A percentile compares a stretch with the other conserved stretches of the same genome.
These are phyloP conservation scores for Rhingia campestris DNA, from an alignment of 2,888 invertebrate genomes.

Conservation along the genomic window DNA sequence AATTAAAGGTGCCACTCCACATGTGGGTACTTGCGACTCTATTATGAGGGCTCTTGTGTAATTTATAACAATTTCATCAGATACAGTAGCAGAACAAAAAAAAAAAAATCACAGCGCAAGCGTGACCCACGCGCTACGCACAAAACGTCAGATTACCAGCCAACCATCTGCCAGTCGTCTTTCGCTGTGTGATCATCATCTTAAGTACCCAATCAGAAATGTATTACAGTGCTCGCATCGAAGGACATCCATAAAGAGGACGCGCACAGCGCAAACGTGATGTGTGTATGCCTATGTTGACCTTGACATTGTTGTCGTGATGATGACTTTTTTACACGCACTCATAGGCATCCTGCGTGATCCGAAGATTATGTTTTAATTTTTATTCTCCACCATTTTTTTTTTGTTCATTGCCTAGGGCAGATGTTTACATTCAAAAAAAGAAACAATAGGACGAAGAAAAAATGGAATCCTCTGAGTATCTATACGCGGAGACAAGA, in stretches of 20 bases:
- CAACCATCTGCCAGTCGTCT: conserved; percentile 35
- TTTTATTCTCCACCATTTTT: conserved; percentile 16
- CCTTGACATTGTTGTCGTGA: conserved; percentile 62
- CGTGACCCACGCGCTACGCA: conserved; percentile 30
- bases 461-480: conserved; percentile 18
- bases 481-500: conserved; percentile 33
- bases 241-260: conserved; percentile 35
- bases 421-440: conserved; percentile 59
- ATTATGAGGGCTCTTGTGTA: conserved; percentile 53
- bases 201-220: conserved; percentile 36
- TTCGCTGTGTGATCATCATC: conserved; percentile 2
- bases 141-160: background rate
- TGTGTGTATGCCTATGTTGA: conserved; percentile 36
- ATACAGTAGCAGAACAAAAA: background rate
- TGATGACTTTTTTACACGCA: conserved; percentile 56
- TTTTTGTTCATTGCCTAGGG: background rate
- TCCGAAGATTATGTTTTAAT: conserved; percentile 49
- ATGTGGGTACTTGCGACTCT: conserved; percentile 16
- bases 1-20: conserved; percentile 52
- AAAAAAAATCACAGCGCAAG: conserved; percentile 47
- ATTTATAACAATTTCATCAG: conserved; percentile 34
- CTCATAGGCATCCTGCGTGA: conserved; percentile 8
- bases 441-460: conserved; percentile 42
- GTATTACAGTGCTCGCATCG: conserved; percentile 13
- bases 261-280: background rate